Conservation (phyloP, 2,797 vertebrate species). For the Myripristis jacobus region DNA sequence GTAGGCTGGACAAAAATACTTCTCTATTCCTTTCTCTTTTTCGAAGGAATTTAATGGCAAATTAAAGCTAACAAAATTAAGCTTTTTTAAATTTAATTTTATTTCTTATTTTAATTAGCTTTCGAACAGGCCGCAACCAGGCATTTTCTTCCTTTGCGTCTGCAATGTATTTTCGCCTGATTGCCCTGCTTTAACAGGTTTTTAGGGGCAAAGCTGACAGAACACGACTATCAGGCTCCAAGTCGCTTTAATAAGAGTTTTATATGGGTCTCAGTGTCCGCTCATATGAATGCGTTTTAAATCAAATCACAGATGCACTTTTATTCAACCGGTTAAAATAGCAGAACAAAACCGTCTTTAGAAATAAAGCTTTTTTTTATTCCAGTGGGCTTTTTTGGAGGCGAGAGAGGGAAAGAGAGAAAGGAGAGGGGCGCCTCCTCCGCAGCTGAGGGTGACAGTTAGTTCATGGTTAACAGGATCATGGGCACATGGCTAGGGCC, state of each 20-base stretch:
- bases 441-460: slow-evolving; percentile 99
- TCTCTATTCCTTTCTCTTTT: background rate
- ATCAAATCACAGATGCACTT: slow-evolving; percentile 96
- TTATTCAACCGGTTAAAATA: slow-evolving; percentile 96
- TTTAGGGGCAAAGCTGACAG: slow-evolving; percentile 78
- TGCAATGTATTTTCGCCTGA: slow-evolving; percentile 44
- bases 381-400: slow-evolving; percentile 86
- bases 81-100: background rate
- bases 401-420: slow-evolving; percentile 83
- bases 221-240: slow-evolving; percentile 80
- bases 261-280: slow-evolving; percentile 87
- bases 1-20: no score
- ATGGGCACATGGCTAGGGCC: slow-evolving; percentile 83
- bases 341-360: slow-evolving; percentile 91
- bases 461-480: slow-evolving; percentile 99
- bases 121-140: slow-evolving; percentile 30
- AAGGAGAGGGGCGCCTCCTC: slow-evolving; percentile 76
- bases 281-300: slow-evolving; percentile 94
- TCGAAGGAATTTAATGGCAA: no score
- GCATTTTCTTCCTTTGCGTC: background rate
- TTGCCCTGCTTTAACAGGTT: slow-evolving; percentile 77
- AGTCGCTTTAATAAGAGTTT: slow-evolving; percentile 91
- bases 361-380: slow-evolving; percentile 89
- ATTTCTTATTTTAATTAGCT: slow-evolving; percentile 35
- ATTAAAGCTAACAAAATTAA: slow-evolving; percentile 3